Evolutionary conservation across 2,113 vertebrate genomes (phyloP), one percentile per base, ranked within the genome.

Genomic region (Chrysochloris asiatica): DNA sequence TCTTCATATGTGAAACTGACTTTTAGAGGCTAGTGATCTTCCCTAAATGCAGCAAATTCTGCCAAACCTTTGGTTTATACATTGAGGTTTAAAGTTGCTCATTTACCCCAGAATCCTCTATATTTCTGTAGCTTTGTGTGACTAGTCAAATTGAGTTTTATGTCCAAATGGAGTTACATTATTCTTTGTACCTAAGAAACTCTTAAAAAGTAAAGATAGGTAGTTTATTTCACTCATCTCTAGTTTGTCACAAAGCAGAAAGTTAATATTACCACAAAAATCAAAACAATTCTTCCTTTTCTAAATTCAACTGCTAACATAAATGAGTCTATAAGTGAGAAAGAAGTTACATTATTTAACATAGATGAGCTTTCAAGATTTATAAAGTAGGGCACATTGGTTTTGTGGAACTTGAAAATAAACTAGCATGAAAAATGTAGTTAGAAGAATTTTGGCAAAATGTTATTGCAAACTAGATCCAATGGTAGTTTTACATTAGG

Each of bases 181-280:
- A 48, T 86, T 65, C 71, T 93, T 79, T 93, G 73, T 94, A 93
- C 41, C 8, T 43, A 72, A 93, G 43, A 95, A 81, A 71, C 12
- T 4, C 59, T 77, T 89, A 75, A 65, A 63, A 80, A 69, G 36
- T 45, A 71, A 86, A 24, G 10, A 61, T 17, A 50, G 6, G 54
- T 56, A n/a, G 59, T 83, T 92, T 85, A 3, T 48, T 92, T 91
- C 45, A 78, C 17, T 71, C 19, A 1, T 54, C 17, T 54, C 43
- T 86, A 28, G 52, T 16, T 69, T 86, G 17, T 72, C 90, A 85
- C 10, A 93, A 59, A 75, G 45, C 28, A 95, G 30, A 4, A 92
- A 89, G 52, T 88, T 89, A 63, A 50, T 41, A 17, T 69, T 83
- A 8, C 6, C 38, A n/a, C 3, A 0, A 69, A 75, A 80, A 38